Percentiles rank a stretch among this genome's conserved stretches.
phyloP scores from a whole-genome alignment of 2,113 vertebrate species.

The Nothobranchius furzeri region DNA sequence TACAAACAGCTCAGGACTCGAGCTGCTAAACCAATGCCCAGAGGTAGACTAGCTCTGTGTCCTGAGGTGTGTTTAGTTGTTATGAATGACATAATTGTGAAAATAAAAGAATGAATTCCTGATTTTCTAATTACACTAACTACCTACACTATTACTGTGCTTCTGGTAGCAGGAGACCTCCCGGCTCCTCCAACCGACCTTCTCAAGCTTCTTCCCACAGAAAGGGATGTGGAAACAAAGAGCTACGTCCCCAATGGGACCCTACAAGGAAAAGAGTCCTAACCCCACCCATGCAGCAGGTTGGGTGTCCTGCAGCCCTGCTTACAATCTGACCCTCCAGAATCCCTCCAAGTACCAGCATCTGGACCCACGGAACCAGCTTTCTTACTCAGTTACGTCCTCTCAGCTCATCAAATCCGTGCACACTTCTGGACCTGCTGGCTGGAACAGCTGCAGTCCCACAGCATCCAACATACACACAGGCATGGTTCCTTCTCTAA shows the following conservation, averaged over 20 bases:
- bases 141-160: background rate
- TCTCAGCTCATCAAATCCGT: slow-evolving; percentile 78
- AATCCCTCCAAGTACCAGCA: slow-evolving; percentile 83
- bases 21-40: slow-evolving; percentile 83
- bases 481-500: slow-evolving; percentile 71
- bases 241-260: slow-evolving; percentile 63
- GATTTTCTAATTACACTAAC: no score
- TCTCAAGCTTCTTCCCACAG: slow-evolving; percentile 63
- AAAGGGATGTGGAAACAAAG: slow-evolving; percentile 81
- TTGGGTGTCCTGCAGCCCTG: slow-evolving; percentile 77
- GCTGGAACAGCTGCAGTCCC: slow-evolving; percentile 83
- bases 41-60: slow-evolving; percentile 85
- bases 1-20: slow-evolving; percentile 86
- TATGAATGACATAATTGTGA: no score
- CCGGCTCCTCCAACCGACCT: slow-evolving; percentile 79
- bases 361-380: slow-evolving; percentile 81
- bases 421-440: slow-evolving; percentile 77
- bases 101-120: no score
- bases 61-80: slow-evolving; percentile 79
- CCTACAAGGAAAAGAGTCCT: slow-evolving; percentile 75
- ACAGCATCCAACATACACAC: slow-evolving; percentile 74
- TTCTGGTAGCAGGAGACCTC: slow-evolving; percentile 69
- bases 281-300: slow-evolving; percentile 68
- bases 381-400: slow-evolving; percentile 77
- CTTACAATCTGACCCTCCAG: slow-evolving; percentile 83